Conservation (phyloP, 2,113 vertebrate species). For the Empidonax alnorum region DNA sequence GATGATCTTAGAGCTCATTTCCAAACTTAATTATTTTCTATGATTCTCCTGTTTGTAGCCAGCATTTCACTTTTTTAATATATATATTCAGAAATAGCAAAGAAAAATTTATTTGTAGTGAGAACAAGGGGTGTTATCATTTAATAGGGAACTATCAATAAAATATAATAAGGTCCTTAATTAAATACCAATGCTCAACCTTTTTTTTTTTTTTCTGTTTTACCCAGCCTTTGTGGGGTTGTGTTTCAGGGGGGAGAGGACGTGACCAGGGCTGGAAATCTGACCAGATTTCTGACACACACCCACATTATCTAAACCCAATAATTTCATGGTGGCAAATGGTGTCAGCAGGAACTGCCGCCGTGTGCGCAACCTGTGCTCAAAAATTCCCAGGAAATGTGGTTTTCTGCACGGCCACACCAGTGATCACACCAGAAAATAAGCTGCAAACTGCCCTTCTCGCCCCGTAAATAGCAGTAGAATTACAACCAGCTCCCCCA, state of each 20-base stretch:
- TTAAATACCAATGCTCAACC: no score
- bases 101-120: not conserved
- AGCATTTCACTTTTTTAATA: no score
- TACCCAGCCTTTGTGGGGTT: not conserved
- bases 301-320: not conserved
- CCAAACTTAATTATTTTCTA: not conserved
- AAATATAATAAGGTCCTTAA: not conserved
- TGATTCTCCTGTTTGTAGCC: not conserved
- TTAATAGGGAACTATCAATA: not conserved
- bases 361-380: fast-evolving
- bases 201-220: not conserved
- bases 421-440: fast-evolving
- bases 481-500: not conserved
- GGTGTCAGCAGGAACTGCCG: not conserved
- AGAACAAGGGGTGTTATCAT: not conserved
- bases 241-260: not conserved
- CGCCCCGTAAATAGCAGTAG: not conserved
- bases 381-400: not conserved
- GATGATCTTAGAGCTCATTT: not conserved
- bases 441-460: not conserved
- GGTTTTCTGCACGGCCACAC: not conserved
- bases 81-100: not conserved
- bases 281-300: not conserved
- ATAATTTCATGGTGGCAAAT: fast-evolving
- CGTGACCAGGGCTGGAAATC: not conserved